Conservation (phyloP, 2,113 vertebrate genomes). For the Sclerurus mexicanus region DNA sequence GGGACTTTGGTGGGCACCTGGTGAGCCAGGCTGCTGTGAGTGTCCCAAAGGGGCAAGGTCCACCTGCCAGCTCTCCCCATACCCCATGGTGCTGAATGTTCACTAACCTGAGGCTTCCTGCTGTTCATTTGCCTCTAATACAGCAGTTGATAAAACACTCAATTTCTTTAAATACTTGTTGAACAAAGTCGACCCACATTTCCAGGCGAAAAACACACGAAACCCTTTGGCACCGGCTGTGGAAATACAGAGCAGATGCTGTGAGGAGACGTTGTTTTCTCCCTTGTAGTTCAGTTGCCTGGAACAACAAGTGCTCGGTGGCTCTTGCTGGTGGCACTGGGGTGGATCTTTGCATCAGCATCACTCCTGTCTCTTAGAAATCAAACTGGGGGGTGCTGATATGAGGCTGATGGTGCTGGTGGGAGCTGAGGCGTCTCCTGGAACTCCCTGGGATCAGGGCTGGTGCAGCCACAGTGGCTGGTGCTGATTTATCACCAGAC, state of each 20-base stretch:
- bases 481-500: background rate
- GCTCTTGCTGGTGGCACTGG: background rate
- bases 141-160: background rate
- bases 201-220: background rate
- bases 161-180: background rate
- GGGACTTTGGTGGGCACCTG: fast-evolving
- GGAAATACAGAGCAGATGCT: background rate
- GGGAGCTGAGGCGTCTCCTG: background rate
- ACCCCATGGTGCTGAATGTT: fast-evolving
- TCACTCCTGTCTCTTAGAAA: background rate
- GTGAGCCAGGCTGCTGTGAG: background rate
- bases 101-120: background rate
- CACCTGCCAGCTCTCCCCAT: background rate
- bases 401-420: background rate
- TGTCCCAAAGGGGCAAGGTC: no score
- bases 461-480: background rate
- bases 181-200: background rate
- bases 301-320: background rate
- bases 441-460: fast-evolving
- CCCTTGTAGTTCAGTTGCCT: fast-evolving
- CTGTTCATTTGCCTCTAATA: fast-evolving
- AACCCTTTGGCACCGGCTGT: background rate
- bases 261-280: fast-evolving
- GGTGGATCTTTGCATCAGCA: background rate
- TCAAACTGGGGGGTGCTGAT: fast-evolving